A percentile compares a stretch with the other conserved stretches of the same genome.
Conservation (phyloP, 2,113 vertebrate genomes). For the Entelurus aequoreus region DNA sequence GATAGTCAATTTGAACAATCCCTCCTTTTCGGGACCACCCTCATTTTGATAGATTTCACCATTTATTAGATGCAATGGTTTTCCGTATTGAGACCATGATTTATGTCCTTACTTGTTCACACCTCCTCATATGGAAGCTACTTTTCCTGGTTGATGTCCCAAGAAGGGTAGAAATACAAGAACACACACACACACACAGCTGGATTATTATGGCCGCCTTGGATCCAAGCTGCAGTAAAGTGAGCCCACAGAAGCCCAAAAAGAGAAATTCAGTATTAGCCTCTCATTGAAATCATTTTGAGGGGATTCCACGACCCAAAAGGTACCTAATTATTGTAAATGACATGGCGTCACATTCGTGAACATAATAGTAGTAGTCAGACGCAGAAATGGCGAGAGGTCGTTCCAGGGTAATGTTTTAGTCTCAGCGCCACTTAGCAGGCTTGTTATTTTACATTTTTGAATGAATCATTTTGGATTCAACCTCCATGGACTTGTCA, state of each 20-base stretch:
- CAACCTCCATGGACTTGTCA: no score
- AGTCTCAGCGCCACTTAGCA: slow-evolving; percentile 39
- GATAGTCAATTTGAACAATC: no score
- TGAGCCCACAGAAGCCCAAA: slow-evolving; percentile 32
- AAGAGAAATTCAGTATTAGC: slow-evolving; percentile 6
- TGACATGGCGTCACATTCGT: slow-evolving; percentile 36
- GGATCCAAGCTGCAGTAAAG: slow-evolving; percentile 47
- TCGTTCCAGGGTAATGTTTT: slow-evolving; percentile 54
- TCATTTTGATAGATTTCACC: no score
- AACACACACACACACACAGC: not conserved
- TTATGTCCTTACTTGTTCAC: no score
- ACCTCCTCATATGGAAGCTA: no score
- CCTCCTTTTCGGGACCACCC: no score
- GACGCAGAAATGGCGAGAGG: slow-evolving; percentile 59
- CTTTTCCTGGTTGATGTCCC: no score
- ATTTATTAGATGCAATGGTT: no score
- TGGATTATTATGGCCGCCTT: slow-evolving; percentile 53
- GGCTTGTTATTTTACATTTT: not conserved
- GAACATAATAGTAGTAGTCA: slow-evolving; percentile 42
- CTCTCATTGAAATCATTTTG: slow-evolving; percentile 34
- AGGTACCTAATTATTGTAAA: slow-evolving; percentile 49
- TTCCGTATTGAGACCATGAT: no score
- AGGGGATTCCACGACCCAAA: slow-evolving; percentile 31
- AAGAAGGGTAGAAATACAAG: no score
- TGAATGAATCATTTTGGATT: not conserved